Conservation (phyloP, 2,797 vertebrate genomes). For the Xyrichtys novacula region DNA sequence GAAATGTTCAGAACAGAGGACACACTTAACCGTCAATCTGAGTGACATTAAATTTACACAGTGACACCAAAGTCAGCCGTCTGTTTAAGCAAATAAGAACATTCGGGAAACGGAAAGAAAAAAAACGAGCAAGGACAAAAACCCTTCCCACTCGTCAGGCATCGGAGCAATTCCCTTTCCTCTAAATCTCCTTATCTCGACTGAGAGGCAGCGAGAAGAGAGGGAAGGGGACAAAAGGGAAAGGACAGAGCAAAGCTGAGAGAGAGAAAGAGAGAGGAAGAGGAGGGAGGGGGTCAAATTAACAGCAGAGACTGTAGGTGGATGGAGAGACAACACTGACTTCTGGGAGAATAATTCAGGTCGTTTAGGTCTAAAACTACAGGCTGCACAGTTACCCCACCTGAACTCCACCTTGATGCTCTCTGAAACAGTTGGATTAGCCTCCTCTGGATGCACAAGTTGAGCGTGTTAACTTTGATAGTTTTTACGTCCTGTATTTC, state of each 20-base stretch:
- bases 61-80: constrained; percentile 10
- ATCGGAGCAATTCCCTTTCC: constrained; percentile 33
- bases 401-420: no score
- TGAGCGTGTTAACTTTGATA: no score
- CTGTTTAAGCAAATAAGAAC: constrained; percentile 40
- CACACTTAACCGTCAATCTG: constrained; percentile 8
- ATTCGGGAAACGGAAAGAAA: constrained; percentile 13
- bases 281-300: constrained; percentile 2
- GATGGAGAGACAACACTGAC: neutral
- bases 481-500: no score
- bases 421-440: no score
- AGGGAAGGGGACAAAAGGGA: constrained; percentile 44
- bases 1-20: no score
- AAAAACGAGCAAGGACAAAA: constrained; percentile 38
- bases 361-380: no score
- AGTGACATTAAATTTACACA: constrained; percentile 33
- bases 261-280: constrained; percentile 13
- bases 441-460: no score
- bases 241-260: constrained; percentile 36
- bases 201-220: constrained; percentile 43
- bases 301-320: constrained; percentile 31
- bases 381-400: no score
- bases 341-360: neutral
- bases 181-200: constrained; percentile 62
- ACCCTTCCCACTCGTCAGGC: constrained; percentile 20